Base-by-base conservation (phyloP, 2,888 invertebrate species). In the Furcula furcula region DNA sequence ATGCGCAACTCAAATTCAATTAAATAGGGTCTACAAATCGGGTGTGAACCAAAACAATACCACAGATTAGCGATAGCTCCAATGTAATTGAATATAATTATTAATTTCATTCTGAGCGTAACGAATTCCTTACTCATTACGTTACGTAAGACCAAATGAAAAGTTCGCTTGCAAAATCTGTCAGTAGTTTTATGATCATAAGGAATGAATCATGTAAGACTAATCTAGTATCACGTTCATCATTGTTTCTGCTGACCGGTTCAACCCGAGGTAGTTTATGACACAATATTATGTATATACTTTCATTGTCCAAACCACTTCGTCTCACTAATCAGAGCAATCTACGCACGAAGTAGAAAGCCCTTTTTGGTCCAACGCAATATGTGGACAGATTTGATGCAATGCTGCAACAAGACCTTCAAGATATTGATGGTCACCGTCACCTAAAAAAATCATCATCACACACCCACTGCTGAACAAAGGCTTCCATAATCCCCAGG, bases 171-270 rank as follows among this genome's bases (percentile, higher is more conserved):
- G 55, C 59, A 40, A 57, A 63, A 67, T 54, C 46, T 54, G 50
- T 65, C 55, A 49, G 56, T 38, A 38, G 46, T 47, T 44, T 48
- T 52, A 49, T 56, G 50, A 55, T 56, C 50, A 46, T 39, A 49
- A 50, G 55, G 53, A 62, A 58, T 56, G 55, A 64, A 66, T 77
- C 69, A 77, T 68, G 57, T 72, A 76, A 76, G 46, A 32, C 37
- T 34, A 35, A 44, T n/a, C n/a, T n/a, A n/a, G n/a, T n/a, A 39
- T 41, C 58, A 38, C 50, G 55, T 59, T 54, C 53, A 52, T 60
- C 55, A 66, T 73, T 72, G 71, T 71, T 60, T 66, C 36, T 26
- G 21, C 20, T 48, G 52, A 69, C 70, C 67, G 66, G 72, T 66
- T 38, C 32, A 46, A 51, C 54, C 29, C 42, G 50, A 47, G 40